Evolutionary conservation across 2,113 vertebrate genomes (phyloP).

Genomic region (Oceanites oceanicus): DNA sequence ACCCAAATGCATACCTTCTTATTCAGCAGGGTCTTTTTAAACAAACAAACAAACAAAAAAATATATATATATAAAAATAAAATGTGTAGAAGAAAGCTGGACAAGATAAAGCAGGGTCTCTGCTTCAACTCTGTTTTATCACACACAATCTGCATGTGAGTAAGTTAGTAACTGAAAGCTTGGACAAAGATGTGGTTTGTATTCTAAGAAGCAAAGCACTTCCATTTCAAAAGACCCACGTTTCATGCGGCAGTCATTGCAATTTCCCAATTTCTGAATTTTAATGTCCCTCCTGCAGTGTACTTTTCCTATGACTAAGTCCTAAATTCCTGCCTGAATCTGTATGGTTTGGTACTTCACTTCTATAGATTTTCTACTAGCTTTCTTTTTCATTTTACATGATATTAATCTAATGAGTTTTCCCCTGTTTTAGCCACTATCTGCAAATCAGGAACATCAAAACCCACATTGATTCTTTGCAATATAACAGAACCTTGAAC

Average conservation of each 20-base stretch:
- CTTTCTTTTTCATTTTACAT: neutral
- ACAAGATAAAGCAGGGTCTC: neutral
- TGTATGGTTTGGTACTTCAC: neutral
- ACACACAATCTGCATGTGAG: neutral
- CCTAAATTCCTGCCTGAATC: neutral
- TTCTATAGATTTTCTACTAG: neutral
- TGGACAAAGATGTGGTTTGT: neutral
- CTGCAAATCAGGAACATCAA: neutral
- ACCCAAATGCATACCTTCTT: neutral
- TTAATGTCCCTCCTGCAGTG: neutral
- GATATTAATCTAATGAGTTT: neutral
- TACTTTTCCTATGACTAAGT: neutral
- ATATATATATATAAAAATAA: neutral
- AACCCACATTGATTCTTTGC: accelerated
- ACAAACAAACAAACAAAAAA: neutral
- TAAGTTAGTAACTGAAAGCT: neutral
- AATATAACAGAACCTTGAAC: neutral
- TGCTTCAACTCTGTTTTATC: neutral
- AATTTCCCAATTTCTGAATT: neutral
- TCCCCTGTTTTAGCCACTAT: neutral
- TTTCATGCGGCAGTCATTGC: neutral
- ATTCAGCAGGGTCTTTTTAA: neutral
- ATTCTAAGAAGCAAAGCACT: neutral
- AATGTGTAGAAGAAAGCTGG: neutral
- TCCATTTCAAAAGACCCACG: accelerated